Percentiles rank a stretch among this genome's conserved stretches.
phyloP scores from a whole-genome alignment of 1,140 invertebrate genomes.

The Drosophila parabipectinata region DNA sequence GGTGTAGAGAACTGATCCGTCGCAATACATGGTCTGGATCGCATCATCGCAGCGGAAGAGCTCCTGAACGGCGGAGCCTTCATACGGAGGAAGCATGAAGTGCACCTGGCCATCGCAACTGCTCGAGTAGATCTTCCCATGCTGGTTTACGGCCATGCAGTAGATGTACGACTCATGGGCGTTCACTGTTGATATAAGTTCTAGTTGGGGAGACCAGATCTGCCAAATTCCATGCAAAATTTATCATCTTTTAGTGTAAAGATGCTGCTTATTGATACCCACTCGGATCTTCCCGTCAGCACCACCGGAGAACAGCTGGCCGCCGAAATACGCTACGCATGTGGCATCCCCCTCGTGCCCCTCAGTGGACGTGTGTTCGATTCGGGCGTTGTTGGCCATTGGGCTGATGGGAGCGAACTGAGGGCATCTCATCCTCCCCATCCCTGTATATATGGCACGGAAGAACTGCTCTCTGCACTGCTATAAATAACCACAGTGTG shows the following conservation, averaged over 20 bases:
- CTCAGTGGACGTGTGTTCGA: constrained; percentile 66
- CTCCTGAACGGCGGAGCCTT: constrained; percentile 47
- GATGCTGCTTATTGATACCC: constrained; percentile 37
- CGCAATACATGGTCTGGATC: constrained; percentile 76
- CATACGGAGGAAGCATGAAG: constrained; percentile 70
- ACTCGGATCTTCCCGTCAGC: constrained; percentile 84
- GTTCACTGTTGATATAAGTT: constrained; percentile 60
- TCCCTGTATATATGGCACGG: constrained; percentile 16
- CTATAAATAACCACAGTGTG: constrained; percentile 18
- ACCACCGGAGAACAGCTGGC: constrained; percentile 80
- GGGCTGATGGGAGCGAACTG: constrained; percentile 34
- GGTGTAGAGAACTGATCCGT: constrained; percentile 68
- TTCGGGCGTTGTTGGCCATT: constrained; percentile 58
- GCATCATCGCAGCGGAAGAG: constrained; percentile 75
- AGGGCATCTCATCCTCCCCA: neutral
- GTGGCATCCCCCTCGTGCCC: constrained; percentile 79
- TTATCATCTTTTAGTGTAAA: neutral
- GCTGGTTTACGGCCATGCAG: constrained; percentile 69
- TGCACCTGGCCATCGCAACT: constrained; percentile 81
- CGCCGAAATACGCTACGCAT: constrained; percentile 61
- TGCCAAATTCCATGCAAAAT: constrained; percentile 12
- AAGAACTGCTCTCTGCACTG: constrained; percentile 24
- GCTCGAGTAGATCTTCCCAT: constrained; percentile 79
- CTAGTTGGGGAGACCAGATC: constrained; percentile 61
- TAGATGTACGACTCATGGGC: constrained; percentile 80